Evolutionary conservation across 2,113 vertebrate genomes (phyloP).

Genomic region (Aspiorhynchus laticeps): DNA sequence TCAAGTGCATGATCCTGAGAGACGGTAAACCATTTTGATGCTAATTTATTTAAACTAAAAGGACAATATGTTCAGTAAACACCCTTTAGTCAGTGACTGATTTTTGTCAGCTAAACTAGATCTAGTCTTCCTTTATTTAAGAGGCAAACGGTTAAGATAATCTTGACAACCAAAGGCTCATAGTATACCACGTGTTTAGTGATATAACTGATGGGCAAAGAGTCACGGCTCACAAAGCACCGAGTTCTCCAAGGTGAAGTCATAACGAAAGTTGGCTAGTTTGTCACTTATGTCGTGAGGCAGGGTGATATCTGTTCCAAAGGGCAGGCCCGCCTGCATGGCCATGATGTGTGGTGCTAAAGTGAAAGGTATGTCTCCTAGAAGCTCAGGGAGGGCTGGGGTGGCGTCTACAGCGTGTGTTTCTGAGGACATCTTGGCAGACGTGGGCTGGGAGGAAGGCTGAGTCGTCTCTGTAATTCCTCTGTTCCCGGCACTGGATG

Average conservation of each 20-base stretch:
- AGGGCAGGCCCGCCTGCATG: conserved; percentile 75
- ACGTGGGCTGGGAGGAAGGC: conserved; percentile 57
- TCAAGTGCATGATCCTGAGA: neutral
- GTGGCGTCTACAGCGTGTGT: conserved; percentile 65
- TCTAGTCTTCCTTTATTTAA: neutral
- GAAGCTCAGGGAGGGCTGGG: conserved; percentile 80
- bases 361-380: conserved; percentile 91
- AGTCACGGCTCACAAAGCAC: conserved; percentile 84
- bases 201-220: neutral
- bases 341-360: conserved; percentile 89
- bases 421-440: neutral
- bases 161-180: neutral
- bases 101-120: neutral
- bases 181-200: neutral
- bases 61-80: neutral
- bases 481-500: conserved; percentile 4
- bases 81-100: neutral
- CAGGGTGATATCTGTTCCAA: conserved; percentile 80
- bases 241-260: conserved; percentile 96
- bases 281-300: conserved; percentile 80
- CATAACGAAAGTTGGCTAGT: conserved; percentile 88
- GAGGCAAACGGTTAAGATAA: conserved; percentile 18
- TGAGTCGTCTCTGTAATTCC: conserved; percentile 42
- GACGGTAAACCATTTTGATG: conserved; percentile 3
- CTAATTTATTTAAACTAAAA: conserved; percentile 1